Percentiles rank a stretch among this genome's conserved stretches.
These are phyloP conservation scores for Naja naja DNA, from an alignment of 2,113 vertebrate genomes.

Conservation along the genomic window DNA sequence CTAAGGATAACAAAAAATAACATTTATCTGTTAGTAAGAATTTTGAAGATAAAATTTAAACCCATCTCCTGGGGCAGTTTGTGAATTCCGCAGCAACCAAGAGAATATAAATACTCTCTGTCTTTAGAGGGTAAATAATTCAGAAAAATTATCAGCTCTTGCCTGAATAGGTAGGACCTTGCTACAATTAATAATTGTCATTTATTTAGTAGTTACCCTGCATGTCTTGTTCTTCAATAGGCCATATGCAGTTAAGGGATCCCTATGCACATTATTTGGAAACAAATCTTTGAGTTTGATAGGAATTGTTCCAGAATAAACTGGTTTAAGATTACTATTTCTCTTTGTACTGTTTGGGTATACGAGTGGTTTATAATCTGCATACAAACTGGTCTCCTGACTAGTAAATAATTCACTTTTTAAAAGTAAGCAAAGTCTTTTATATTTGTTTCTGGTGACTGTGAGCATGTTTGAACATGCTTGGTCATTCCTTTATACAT, in stretches of 20 bases:
- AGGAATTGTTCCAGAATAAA: not conserved
- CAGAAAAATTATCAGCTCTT: constrained; percentile 12
- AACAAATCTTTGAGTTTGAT: not conserved
- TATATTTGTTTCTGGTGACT: constrained; percentile 45
- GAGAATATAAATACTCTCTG: constrained; percentile 23
- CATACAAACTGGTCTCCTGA: constrained; percentile 29
- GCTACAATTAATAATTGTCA: constrained; percentile 38
- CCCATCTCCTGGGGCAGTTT: constrained; percentile 28
- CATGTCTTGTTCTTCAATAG: constrained; percentile 46
- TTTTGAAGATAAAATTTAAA: constrained; percentile 58
- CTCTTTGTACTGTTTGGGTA: not conserved
- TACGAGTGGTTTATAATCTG: constrained; percentile 22
- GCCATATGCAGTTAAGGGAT: constrained; percentile 58
- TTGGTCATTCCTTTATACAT: constrained; percentile 56
- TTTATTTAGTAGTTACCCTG: constrained; percentile 50
- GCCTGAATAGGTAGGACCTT: constrained; percentile 33
- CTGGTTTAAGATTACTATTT: not conserved
- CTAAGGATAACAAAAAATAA: constrained; percentile 68
- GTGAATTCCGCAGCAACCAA: constrained; percentile 43
- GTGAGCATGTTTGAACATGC: constrained; percentile 45
- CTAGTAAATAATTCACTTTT: constrained; percentile 52
- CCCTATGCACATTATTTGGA: not conserved
- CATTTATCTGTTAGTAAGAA: constrained; percentile 71
- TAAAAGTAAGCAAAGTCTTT: constrained; percentile 52
- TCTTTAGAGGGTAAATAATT: constrained; percentile 10